Conservation (phyloP, 2,888 invertebrate species). For the Agonopterix arenella region DNA sequence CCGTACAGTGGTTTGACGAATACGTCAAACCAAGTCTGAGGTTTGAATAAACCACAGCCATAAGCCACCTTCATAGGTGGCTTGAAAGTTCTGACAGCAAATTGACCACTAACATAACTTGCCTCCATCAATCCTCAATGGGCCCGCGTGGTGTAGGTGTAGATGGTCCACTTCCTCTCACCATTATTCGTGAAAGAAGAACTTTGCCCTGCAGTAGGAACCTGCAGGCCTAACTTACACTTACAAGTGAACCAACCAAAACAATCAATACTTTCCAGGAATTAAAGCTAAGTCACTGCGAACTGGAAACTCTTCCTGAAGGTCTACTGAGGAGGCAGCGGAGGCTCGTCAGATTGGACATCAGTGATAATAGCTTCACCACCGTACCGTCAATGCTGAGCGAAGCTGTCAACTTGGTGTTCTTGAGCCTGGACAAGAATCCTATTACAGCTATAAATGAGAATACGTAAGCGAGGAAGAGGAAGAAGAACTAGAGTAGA, state of each 20-base stretch:
- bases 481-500: no score
- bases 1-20: no score
- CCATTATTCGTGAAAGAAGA: no score
- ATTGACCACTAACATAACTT: no score
- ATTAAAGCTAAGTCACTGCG: conserved; percentile 79
- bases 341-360: conserved; percentile 76
- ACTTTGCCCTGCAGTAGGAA: no score
- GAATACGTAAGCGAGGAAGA: conserved; percentile 30
- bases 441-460: conserved; percentile 71
- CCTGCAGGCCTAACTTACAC: not conserved
- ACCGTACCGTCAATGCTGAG: conserved; percentile 73
- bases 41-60: no score
- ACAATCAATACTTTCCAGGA: conserved; percentile 45
- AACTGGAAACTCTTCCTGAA: conserved; percentile 75
- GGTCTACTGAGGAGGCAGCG: conserved; percentile 79
- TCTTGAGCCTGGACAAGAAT: conserved; percentile 80
- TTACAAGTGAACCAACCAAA: not conserved
- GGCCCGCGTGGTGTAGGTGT: no score
- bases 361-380: conserved; percentile 78
- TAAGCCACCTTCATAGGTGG: no score
- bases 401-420: conserved; percentile 70
- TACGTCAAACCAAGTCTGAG: no score
- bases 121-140: no score
- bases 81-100: no score
- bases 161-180: no score